Percentiles rank a stretch among this genome's conserved stretches.
Evolutionary conservation across 35 echinoderm and acorn worm genomes (phyloP).

Genomic region (Ophiothrix spiculata): DNA sequence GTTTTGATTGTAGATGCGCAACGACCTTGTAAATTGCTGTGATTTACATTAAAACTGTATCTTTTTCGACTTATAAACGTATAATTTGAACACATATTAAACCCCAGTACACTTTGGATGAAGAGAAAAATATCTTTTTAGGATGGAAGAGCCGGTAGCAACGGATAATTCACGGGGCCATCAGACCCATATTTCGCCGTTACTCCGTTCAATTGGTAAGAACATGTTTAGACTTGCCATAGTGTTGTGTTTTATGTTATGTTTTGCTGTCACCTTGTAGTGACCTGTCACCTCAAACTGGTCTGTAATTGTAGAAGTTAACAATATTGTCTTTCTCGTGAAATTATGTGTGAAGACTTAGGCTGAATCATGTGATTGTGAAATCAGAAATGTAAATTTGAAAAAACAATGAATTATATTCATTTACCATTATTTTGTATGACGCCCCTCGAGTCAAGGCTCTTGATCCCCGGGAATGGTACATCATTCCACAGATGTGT

Average conservation of each 20-base stretch:
- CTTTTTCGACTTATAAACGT: background rate
- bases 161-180: background rate
- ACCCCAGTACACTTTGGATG: background rate
- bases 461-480: too few relatives aligned
- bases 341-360: too few relatives aligned
- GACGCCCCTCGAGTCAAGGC: too few relatives aligned
- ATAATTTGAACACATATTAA: background rate
- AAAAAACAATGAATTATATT: too few relatives aligned
- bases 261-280: background rate
- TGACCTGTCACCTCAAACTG: too few relatives aligned
- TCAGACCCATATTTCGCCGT: background rate
- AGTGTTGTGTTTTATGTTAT: background rate
- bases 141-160: background rate
- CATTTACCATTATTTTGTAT: too few relatives aligned
- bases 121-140: background rate
- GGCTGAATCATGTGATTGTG: too few relatives aligned
- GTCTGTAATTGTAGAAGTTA: too few relatives aligned
- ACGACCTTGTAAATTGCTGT: background rate
- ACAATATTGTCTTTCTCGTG: too few relatives aligned
- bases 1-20: background rate
- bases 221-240: background rate
- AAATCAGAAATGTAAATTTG: too few relatives aligned
- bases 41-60: background rate
- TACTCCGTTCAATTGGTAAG: background rate
- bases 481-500: too few relatives aligned